phyloP scores from a whole-genome alignment of 2,888 invertebrate species.

The Rugalucina vietnamica region DNA sequence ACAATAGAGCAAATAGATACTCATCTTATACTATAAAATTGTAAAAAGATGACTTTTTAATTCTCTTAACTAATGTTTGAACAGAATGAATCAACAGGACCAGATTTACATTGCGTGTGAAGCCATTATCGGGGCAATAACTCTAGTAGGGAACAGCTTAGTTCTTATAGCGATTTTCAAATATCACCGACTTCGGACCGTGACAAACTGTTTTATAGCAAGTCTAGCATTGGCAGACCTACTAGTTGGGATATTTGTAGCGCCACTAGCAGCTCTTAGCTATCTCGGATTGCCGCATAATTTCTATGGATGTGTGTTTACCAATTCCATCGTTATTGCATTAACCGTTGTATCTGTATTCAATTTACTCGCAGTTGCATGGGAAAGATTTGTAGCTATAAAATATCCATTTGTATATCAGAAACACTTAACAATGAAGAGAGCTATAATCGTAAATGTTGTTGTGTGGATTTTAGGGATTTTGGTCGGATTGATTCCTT shows the following conservation, averaged over 20 bases:
- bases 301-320: slow-evolving; percentile 78
- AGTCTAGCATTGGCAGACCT: slow-evolving; percentile 78
- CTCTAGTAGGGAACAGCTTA: slow-evolving; percentile 73
- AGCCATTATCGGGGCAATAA: slow-evolving; percentile 67
- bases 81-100: slow-evolving; percentile 64
- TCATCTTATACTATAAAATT: no score
- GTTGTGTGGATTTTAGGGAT: slow-evolving; percentile 77
- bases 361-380: slow-evolving; percentile 79
- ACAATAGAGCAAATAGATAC: no score
- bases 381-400: slow-evolving; percentile 81
- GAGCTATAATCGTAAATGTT: slow-evolving; percentile 67
- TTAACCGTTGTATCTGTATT: slow-evolving; percentile 82
- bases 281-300: slow-evolving; percentile 72
- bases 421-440: slow-evolving; percentile 68
- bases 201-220: slow-evolving; percentile 79
- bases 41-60: no score
- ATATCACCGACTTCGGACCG: slow-evolving; percentile 70
- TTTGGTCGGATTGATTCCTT: slow-evolving; percentile 77
- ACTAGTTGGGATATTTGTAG: slow-evolving; percentile 77
- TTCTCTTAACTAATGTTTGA: no score
- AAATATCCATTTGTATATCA: slow-evolving; percentile 79
- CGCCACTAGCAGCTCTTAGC: slow-evolving; percentile 73
- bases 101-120: slow-evolving; percentile 75
- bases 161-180: slow-evolving; percentile 73
- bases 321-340: slow-evolving; percentile 79